These are phyloP conservation scores for Cephus rjabovi DNA, from an alignment of 2,888 invertebrate species.

Conservation along the genomic window DNA sequence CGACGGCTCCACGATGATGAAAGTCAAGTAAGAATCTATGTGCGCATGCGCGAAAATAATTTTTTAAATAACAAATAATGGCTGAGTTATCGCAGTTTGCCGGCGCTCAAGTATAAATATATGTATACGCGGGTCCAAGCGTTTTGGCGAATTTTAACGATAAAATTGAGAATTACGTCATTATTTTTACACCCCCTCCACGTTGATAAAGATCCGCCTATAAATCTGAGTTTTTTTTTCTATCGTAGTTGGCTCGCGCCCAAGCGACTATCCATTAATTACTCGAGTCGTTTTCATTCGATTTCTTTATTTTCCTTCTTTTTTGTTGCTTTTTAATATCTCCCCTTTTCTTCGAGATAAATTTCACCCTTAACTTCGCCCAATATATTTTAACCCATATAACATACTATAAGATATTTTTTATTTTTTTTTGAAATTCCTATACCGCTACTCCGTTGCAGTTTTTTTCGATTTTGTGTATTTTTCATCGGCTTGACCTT, in stretches of 20 bases:
- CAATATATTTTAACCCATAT: neutral
- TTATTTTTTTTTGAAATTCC: constrained; percentile 19
- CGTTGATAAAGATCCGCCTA: constrained; percentile 27
- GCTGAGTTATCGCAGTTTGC: constrained; percentile 13
- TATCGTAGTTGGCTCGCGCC: constrained; percentile 48
- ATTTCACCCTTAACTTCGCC: constrained; percentile 27
- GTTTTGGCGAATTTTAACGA: neutral
- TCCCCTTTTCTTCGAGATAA: constrained; percentile 23
- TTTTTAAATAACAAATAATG: neutral
- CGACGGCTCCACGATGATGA: constrained; percentile 89
- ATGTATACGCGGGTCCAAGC: neutral
- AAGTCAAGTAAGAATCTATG: constrained; percentile 77
- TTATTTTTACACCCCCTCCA: neutral
- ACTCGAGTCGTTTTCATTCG: constrained; percentile 45
- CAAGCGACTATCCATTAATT: constrained; percentile 59
- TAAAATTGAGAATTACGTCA: neutral
- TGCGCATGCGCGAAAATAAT: constrained; percentile 7
- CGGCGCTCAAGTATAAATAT: neutral
- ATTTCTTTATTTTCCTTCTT: constrained; percentile 29
- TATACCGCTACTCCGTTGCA: constrained; percentile 12
- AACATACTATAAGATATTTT: neutral
- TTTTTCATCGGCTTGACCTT: neutral
- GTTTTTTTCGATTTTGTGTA: constrained; percentile 17
- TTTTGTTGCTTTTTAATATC: constrained; percentile 19
- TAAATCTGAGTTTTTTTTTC: constrained; percentile 49